Base-by-base conservation (phyloP, 2,113 vertebrate species). In the Nettapus auritus region DNA sequence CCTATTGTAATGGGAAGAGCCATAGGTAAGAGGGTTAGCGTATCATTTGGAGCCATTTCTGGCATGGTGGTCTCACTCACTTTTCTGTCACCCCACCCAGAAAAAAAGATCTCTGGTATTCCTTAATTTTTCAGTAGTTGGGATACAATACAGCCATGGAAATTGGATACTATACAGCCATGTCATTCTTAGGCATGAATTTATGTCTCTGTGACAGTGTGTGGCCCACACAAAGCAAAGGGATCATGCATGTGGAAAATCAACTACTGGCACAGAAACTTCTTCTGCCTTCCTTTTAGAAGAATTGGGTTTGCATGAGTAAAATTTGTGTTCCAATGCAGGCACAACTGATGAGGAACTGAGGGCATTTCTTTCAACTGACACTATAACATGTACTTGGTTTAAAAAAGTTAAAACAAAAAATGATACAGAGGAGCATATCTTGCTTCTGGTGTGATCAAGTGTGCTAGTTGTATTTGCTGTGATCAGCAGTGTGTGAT, bases 201-300 rank as follows among this genome's bases (percentile, higher is more conserved):
- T 95, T 66, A 23, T 60, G 69, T 71, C 73, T 86, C 38, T 76
- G 7, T 77, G 88, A 77, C 63, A 74, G 59, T 85, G 82, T 95
- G 94, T 70, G 88, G 82, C 67, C 82, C 63, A 42, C 40, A 81
- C 29, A 90, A 90, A 95, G 86, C 77, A 83, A 93, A 94, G 83
- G 60, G 88, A 38, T 82, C 36, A 94, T 92, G 92, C 95, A 96
- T 88, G 92, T 95, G 92, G 94, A 94, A 96, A 97, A 97, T 96
- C 83, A 79, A 11, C 80, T 79, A 31, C 23, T 86, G 89, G 91
- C 87, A 70, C 50, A 46, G 56, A 69, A 64, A 87, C 26, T 63
- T 31, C 22, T 82, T 90, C 63, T 92, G 81, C 71, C 28, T 74
- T 82, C 34, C 6, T 3, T 90, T 89, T 79, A 84, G 75, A 95